Base-by-base conservation (phyloP, 2,113 vertebrate genomes). In the Hiodon alosoides region DNA sequence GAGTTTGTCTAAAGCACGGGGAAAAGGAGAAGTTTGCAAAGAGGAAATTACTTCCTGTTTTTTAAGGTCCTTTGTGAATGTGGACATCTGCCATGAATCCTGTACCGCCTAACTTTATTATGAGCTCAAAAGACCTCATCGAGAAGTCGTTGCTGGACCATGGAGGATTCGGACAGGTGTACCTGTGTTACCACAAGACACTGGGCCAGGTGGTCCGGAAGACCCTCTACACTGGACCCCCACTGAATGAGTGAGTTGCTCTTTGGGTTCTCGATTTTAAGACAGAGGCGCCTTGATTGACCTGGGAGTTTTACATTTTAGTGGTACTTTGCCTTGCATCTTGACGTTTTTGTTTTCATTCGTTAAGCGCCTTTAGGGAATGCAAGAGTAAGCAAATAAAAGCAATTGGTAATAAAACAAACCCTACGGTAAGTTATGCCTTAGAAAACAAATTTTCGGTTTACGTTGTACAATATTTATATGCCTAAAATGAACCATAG, bases 151-250 rank as follows among this genome's bases (percentile, higher is more conserved):
- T 83, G 0, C 81, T 98, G 76, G 95, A 95, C 7, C 92, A 91
- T 11, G 95, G 95, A 64, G 94, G 94, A 3, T 99, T 96, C 51
- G 96, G 96, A 47, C 88, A 92, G 4, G 95, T 97, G 67, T 95
- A 90, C 53, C 83, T 97, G 71, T 97, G 95, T 71, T 86, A 88
- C 31, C 95, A 98, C 79, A 91, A 84, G 60, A 92, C 79, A 5
- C 86, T 94, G 7, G 95, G 95, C 6, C 86, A 92, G 0, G 95
- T 98, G 80, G 93, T 95, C 17, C 67, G 94, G 81, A 98, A 98
- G 84, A 96, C 89, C 0, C 89, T 98, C 9, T 98, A 95, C 59
- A 97, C 93, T 0, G 96, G 96, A 61, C 89, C 87, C 2, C 91
- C 90, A 4, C 86, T 92, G 7, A 85, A 68, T 0, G 91, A 94